Evolutionary conservation across 2,888 invertebrate genomes (phyloP), one percentile per base, ranked within the genome.

Genomic region (Netelia fuscicornis): DNA sequence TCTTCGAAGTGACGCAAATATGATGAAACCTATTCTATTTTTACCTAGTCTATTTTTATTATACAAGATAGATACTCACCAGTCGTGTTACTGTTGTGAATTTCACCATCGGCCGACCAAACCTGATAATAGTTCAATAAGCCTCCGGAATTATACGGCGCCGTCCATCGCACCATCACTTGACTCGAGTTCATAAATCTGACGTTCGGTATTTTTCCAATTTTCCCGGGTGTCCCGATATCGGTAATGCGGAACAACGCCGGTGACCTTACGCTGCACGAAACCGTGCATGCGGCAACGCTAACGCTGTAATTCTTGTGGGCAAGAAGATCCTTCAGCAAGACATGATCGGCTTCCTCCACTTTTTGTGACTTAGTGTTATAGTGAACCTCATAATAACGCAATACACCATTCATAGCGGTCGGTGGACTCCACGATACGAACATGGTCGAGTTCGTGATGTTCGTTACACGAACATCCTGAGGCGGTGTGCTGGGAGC

Each of bases 391-490:
- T 95, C 94, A 93, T 97, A 98, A 88, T 95, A 95, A 48, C 95
- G 95, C 75, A 98, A 94, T 23, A 96, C 94, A 0, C 98, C 98
- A 94, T 98, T 98, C 89, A 95, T 95, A 25, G 95, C 94, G 1
- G 94, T 90, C 0, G 98, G 98, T 54, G 96, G 95, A 87, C 95
- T 94, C 97, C 97, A 97, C n/a, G 92, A 91, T 68, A 97, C 93
- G 9, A 94, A 92, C 81, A 97, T 94, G 13, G 96, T 96, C 70
- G 96, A 94, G 91, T 96, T 96, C 25, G 96, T 95, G 2, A 97
- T 94, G 86, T 96, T 94, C 2, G 93, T 93, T 79, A 96, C 93
- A n/a, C 89, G 93, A 8, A 97, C 94, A 92, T 96, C 95, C 81
- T 94, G 94, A n/a, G 96, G 96, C 82, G 94, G 94, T 64, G 95